Conservation (phyloP, 2,113 vertebrate species). For the Canis aureus region DNA sequence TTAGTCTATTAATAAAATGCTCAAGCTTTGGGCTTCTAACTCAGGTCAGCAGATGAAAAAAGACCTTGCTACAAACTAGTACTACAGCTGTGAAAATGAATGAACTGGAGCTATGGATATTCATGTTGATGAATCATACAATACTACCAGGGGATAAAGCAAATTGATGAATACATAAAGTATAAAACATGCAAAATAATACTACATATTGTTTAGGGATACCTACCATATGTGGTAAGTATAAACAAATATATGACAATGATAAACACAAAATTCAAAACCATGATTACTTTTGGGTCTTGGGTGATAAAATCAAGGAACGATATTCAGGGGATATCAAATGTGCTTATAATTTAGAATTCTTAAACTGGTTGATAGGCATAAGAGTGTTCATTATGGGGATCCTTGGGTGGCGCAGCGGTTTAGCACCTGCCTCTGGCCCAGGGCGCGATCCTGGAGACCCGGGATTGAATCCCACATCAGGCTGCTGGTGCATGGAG, state of each 20-base stretch:
- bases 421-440: too few species aligned
- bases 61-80: neutral
- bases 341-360: neutral
- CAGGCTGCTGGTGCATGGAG: too few species aligned
- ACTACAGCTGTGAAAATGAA: conserved; percentile 1
- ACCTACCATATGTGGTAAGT: neutral
- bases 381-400: neutral
- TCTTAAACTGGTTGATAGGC: neutral
- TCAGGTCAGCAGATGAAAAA: conserved; percentile 36
- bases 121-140: neutral
- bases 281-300: neutral
- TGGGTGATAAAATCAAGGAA: neutral
- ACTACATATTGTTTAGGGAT: neutral
- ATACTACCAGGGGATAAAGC: neutral
- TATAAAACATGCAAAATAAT: conserved; percentile 39
- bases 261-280: conserved; percentile 17
- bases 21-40: conserved; percentile 20
- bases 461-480: too few species aligned
- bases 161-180: neutral
- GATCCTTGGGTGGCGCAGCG: too few species aligned
- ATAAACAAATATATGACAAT: neutral
- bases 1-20: conserved; percentile 9
- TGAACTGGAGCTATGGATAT: neutral
- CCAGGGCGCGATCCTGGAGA: too few species aligned
- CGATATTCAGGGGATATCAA: neutral